Evolutionary conservation across 2,888 invertebrate genomes (phyloP).

Genomic region (Rhimphoctona megacephalus): DNA sequence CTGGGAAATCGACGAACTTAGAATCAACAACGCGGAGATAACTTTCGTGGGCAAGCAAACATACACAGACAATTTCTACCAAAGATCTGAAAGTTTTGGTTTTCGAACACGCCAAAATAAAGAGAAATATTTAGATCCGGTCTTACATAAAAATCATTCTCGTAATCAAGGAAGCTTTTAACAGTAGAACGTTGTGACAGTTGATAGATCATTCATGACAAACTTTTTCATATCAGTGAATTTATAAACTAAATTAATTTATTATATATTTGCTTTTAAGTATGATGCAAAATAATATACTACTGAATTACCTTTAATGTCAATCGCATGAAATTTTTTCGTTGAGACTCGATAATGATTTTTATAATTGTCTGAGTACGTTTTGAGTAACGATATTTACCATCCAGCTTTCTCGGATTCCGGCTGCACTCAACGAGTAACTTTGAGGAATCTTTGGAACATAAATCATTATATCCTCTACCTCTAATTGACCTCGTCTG

Average conservation of each 20-base stretch:
- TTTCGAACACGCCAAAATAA: background rate
- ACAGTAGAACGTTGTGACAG: background rate
- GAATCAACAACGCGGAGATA: conserved; percentile 33
- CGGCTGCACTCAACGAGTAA: background rate
- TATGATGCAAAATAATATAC: background rate
- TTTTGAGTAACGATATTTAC: too few species aligned
- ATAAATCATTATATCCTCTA: background rate
- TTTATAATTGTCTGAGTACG: too few species aligned
- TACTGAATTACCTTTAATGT: background rate
- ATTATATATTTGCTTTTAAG: background rate
- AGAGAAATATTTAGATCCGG: background rate
- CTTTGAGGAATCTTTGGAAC: background rate
- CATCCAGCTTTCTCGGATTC: background rate
- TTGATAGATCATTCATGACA: background rate
- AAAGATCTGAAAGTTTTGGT: conserved; percentile 28
- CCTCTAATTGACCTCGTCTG: background rate
- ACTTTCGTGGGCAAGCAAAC: conserved; percentile 17
- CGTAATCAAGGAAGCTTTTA: background rate
- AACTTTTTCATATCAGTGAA: too few species aligned
- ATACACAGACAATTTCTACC: background rate
- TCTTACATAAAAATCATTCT: background rate
- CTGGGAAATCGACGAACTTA: background rate
- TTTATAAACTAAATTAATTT: background rate
- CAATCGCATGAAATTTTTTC: too few species aligned
- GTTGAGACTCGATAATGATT: too few species aligned